phyloP scores from a whole-genome alignment of 2,888 invertebrate genomes.

The Leptopilina syphax region DNA sequence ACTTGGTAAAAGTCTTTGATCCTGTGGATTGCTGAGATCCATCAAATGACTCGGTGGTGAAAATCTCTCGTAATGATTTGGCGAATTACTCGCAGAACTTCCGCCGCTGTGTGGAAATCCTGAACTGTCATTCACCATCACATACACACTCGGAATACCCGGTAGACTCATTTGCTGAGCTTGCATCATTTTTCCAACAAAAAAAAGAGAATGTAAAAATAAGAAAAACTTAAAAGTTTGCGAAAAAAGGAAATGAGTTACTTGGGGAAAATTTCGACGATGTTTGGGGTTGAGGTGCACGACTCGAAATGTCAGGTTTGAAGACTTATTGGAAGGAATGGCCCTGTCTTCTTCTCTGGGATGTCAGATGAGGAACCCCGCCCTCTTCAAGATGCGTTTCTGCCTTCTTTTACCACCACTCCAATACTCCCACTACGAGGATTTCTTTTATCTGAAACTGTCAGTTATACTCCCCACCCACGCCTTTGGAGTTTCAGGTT shows the following conservation, averaged over 20 bases:
- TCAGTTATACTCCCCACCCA: conserved; percentile 58
- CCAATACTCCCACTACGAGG: conserved; percentile 41
- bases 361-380: conserved; percentile 43
- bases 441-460: conserved; percentile 56
- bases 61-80: conserved; percentile 67
- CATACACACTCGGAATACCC: conserved; percentile 59
- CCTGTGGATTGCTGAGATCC: conserved; percentile 68
- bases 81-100: conserved; percentile 72
- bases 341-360: conserved; percentile 21
- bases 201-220: neutral
- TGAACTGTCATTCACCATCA: conserved; percentile 65
- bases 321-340: conserved; percentile 42
- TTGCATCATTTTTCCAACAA: conserved; percentile 59
- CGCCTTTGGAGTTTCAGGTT: conserved; percentile 10
- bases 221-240: neutral
- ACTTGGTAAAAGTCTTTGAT: conserved; percentile 59
- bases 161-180: conserved; percentile 61
- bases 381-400: conserved; percentile 44
- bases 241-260: neutral
- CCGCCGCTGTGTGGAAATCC: conserved; percentile 70
- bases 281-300: neutral
- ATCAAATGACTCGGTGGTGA: conserved; percentile 69
- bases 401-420: conserved; percentile 39
- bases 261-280: too few relatives aligned
- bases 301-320: conserved; percentile 23